These are phyloP conservation scores for Epinotia ramella DNA, from an alignment of 2,888 invertebrate genomes.

Conservation along the genomic window DNA sequence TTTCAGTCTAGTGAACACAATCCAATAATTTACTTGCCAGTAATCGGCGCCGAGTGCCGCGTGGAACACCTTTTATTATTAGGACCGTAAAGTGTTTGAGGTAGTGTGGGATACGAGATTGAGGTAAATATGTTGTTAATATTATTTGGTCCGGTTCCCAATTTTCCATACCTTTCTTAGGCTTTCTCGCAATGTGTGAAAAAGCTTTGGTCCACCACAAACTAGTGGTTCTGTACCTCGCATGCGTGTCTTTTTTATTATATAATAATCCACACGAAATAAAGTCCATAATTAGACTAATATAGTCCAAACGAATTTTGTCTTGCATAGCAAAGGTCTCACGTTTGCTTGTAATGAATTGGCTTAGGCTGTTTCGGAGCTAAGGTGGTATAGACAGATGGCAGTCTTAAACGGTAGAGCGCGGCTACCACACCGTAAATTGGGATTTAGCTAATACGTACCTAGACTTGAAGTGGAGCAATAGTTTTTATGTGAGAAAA, in stretches of 20 bases:
- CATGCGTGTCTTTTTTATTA: no score
- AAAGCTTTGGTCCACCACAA: no score
- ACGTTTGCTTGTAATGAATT: not conserved
- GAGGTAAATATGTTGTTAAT: not conserved
- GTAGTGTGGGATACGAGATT: not conserved
- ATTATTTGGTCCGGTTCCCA: not conserved
- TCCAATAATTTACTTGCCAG: not conserved
- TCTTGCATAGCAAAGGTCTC: not conserved
- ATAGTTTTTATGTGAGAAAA: not conserved
- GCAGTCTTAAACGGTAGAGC: conserved; percentile 16
- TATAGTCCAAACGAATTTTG: no score
- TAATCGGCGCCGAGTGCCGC: not conserved
- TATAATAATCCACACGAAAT: no score
- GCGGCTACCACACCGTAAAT: conserved; percentile 13
- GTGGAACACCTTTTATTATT: not conserved
- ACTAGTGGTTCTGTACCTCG: no score
- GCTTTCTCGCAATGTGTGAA: no score
- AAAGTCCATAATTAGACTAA: no score
- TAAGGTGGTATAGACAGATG: not conserved
- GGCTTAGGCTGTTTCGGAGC: not conserved
- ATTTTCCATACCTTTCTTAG: no score
- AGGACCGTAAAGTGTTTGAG: not conserved
- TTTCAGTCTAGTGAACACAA: conserved; percentile 19
- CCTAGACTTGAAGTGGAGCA: not conserved
- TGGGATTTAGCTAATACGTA: conserved; percentile 22